A percentile compares a stretch with the other conserved stretches of the same genome.
Evolutionary conservation across 2,888 invertebrate species (phyloP).

Genomic region (Scaptomyza reducta): DNA sequence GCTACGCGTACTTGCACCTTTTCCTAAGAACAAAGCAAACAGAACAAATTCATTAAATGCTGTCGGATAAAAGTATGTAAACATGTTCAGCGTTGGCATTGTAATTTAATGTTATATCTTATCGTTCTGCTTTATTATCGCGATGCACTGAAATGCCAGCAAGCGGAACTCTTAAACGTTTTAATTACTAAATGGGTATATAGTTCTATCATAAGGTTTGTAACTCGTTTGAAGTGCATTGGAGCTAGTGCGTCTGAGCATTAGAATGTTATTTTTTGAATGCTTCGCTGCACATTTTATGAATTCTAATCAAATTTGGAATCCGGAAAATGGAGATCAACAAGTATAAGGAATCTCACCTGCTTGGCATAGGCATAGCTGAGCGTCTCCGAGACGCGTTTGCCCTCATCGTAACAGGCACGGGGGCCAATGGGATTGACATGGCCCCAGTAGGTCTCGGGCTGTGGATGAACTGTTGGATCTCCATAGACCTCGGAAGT

Average conservation of each 20-base stretch:
- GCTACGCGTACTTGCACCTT: constrained; percentile 97
- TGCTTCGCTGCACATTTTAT: constrained; percentile 53
- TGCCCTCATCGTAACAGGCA: constrained; percentile 99
- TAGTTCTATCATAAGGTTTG: not conserved
- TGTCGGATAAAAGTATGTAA: not conserved
- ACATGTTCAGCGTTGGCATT: not conserved
- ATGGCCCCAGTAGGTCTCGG: constrained; percentile 99
- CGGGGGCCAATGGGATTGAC: constrained; percentile 99
- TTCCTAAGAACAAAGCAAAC: constrained; percentile 85
- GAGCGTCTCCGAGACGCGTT: constrained; percentile 97
- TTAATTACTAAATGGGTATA: not conserved
- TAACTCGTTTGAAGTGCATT: no score
- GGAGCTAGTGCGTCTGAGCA: not conserved
- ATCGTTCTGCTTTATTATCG: constrained; percentile 32
- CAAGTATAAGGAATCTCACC: constrained; percentile 52
- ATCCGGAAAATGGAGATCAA: constrained; percentile 36
- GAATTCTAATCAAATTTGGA: constrained; percentile 21
- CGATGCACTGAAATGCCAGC: constrained; percentile 15
- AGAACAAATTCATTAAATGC: constrained; percentile 3
- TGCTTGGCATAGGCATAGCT: constrained; percentile 98
- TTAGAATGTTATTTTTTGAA: constrained; percentile 19
- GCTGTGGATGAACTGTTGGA: constrained; percentile 98
- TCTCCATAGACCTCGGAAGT: constrained; percentile 99
- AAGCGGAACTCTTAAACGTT: constrained; percentile 22
- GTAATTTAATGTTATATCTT: constrained; percentile 34